Percentiles rank a stretch among this genome's conserved stretches.
phyloP scores from a whole-genome alignment of 2,797 vertebrate genomes.

The Ptychadena robeensis region DNA sequence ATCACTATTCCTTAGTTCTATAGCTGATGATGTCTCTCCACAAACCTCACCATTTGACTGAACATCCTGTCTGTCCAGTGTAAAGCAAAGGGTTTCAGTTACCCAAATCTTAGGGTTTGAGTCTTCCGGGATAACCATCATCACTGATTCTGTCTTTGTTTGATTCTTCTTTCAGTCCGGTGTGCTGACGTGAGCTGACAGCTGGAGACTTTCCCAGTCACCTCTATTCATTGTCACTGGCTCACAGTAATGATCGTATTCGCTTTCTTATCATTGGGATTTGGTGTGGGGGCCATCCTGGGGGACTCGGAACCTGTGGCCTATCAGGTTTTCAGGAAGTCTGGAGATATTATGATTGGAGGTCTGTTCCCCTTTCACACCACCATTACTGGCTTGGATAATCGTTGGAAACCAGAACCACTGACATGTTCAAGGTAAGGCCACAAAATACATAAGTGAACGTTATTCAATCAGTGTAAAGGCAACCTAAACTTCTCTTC shows the following conservation, averaged over 20 bases:
- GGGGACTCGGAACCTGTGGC: not conserved
- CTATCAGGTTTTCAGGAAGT: slow-evolving; percentile 62
- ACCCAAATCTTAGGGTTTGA: slow-evolving; percentile 43
- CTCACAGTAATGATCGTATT: slow-evolving; percentile 27
- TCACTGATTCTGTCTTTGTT: slow-evolving; percentile 21
- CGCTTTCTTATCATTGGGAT: not conserved
- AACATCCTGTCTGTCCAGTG: slow-evolving; percentile 17
- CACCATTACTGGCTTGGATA: accelerated
- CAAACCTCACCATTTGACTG: slow-evolving; percentile 55
- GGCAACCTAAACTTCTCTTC: too few species aligned
- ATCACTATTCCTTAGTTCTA: not conserved
- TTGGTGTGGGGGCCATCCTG: not conserved
- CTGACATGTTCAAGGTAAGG: slow-evolving; percentile 42
- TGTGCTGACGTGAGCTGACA: not conserved
- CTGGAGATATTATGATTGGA: slow-evolving; percentile 71
- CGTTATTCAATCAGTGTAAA: too few species aligned
- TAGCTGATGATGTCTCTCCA: not conserved
- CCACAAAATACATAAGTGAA: not conserved
- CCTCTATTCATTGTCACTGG: not conserved
- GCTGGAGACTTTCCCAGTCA: not conserved
- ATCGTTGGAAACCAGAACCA: slow-evolving; percentile 50
- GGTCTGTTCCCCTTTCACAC: slow-evolving; percentile 73
- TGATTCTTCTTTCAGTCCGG: not conserved
- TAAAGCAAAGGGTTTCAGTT: slow-evolving; percentile 1
- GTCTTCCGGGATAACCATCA: not conserved